Base-by-base conservation (phyloP, 2,888 invertebrate genomes). In the Crioceris asparagi region DNA sequence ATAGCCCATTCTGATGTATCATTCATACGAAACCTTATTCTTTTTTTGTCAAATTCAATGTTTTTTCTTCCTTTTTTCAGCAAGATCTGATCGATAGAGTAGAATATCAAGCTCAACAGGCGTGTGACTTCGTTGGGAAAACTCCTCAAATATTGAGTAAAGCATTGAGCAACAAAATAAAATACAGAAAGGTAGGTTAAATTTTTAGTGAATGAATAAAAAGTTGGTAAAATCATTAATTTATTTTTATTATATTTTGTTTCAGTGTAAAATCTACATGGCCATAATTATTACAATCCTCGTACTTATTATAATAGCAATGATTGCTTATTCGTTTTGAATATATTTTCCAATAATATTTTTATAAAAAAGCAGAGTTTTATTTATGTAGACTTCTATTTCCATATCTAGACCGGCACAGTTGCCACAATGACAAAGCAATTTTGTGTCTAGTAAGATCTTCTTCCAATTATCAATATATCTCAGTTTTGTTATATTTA, bases 1-100 rank as follows among this genome's bases (percentile, higher is more conserved):
- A n/a, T n/a, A n/a, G n/a, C n/a, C n/a, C n/a, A n/a, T n/a, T n/a
- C n/a, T n/a, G n/a, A n/a, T n/a, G n/a, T n/a, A n/a, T n/a, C n/a
- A n/a, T n/a, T n/a, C n/a, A n/a, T n/a, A n/a, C n/a, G n/a, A n/a
- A n/a, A n/a, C n/a, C n/a, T n/a, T n/a, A n/a, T n/a, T n/a, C n/a
- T n/a, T n/a, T n/a, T n/a, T n/a, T n/a, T n/a, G n/a, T n/a, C n/a
- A n/a, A n/a, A n/a, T n/a, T n/a, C n/a, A n/a, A n/a, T n/a, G n/a
- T n/a, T n/a, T n/a, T n/a, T n/a, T n/a, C n/a, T 17, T 34, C 39
- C 38, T 43, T 45, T 19, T 19, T 37, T 12, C 59, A 80, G 78
- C 77, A 78, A 61, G 79, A 78, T 44, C 68, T 72, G 50, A 55
- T 80, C 40, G 75, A 78, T 59, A 71, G 73, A 52, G 73, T 79